phyloP scores from a whole-genome alignment of 2,888 invertebrate species.

The Prenolepis imparis region DNA sequence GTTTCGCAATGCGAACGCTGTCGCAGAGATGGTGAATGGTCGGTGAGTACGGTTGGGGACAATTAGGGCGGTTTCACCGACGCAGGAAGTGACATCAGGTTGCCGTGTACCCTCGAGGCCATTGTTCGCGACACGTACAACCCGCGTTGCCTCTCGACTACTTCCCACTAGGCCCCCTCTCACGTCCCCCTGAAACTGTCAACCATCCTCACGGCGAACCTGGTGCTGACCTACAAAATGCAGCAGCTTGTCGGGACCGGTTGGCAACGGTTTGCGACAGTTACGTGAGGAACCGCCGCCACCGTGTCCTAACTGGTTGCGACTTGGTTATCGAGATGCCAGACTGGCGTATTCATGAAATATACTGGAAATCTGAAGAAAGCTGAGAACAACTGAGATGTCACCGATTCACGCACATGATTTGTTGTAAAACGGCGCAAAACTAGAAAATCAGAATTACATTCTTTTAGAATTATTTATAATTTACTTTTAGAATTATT shows the following conservation, averaged over 20 bases:
- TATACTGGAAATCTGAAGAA: slow-evolving; percentile 5
- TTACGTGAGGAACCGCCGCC: slow-evolving; percentile 71
- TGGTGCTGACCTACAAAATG: slow-evolving; percentile 77
- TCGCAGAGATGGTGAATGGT: slow-evolving; percentile 49
- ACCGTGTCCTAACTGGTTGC: slow-evolving; percentile 67
- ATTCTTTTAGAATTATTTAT: background rate
- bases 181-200: slow-evolving; percentile 70
- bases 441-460: background rate
- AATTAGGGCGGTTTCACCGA: slow-evolving; percentile 79
- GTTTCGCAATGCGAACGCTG: slow-evolving; percentile 51
- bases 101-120: slow-evolving; percentile 78
- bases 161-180: slow-evolving; percentile 65
- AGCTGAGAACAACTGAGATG: background rate
- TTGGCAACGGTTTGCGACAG: slow-evolving; percentile 76
- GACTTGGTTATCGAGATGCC: slow-evolving; percentile 71
- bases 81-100: slow-evolving; percentile 81
- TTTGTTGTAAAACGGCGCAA: background rate
- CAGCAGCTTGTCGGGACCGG: slow-evolving; percentile 76
- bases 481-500: too few species aligned
- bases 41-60: slow-evolving; percentile 76
- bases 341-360: slow-evolving; percentile 43
- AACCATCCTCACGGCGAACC: slow-evolving; percentile 71
- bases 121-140: slow-evolving; percentile 80
- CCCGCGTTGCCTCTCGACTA: slow-evolving; percentile 75
- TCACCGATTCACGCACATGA: background rate